Evolutionary conservation across 2,888 invertebrate species (phyloP), one percentile per base, ranked within the genome.

Genomic region (Acleris holmiana): DNA sequence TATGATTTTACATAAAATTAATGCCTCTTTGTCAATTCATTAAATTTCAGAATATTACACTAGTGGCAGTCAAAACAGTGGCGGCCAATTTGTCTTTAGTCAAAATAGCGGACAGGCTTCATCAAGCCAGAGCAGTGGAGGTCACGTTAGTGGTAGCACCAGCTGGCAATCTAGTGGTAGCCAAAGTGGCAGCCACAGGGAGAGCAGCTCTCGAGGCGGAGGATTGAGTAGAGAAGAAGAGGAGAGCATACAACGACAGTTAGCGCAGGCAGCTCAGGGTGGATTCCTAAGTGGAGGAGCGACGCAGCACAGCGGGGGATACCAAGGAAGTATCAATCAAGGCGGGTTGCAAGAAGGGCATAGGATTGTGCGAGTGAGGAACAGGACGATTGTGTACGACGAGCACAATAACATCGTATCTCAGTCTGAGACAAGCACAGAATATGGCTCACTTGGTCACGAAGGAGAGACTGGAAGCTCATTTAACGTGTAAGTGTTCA

Each of bases 371-470:
- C 80, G 75, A 53, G 72, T 84, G 2, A 86, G 74, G 71, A 91
- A 91, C 61, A 85, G 75, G 69, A 88, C 88, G 0, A 79, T 85
- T 46, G 73, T 88, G 2, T 87, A 89, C 51, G 88, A 90, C 68
- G 83, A 83, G 21, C 89, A 92, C 63, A 85, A 89, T 65, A 91
- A 89, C 48, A 88, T 94, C 7, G 79, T 88, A 29, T 91, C 92
- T 0, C 84, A 91, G 72, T 83, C 88, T 2, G 94, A 94, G 72
- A 86, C 85, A 1, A 93, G 93, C 69, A 93, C 94, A 0, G 93
- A 94, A 67, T 93, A 89, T 68, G 86, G 84, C 41, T 81, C 80
- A 10, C 75, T 91, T 63, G 92, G 90, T 19, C 89, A 85, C 25
- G 91, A 91, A 71, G 93, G 91, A 3, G 90, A 91, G 78, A 79